Percentiles rank a stretch among this genome's conserved stretches.
Conservation (phyloP, 2,888 invertebrate species). For the Pyralis farinalis region DNA sequence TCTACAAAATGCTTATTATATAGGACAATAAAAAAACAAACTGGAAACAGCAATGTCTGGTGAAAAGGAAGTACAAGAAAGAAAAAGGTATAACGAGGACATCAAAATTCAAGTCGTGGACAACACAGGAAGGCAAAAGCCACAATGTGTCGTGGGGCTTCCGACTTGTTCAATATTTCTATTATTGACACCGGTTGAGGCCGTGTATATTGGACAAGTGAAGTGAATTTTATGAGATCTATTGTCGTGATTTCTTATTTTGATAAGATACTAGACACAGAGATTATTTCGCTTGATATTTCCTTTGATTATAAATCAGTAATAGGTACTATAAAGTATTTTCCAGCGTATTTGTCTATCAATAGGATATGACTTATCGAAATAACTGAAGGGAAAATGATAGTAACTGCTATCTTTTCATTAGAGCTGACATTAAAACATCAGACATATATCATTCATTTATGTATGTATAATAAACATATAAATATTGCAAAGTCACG, state of each 20-base stretch:
- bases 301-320: neutral
- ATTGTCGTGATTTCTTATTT: slow-evolving; percentile 1
- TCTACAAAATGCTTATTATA: neutral
- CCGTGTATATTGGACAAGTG: slow-evolving; percentile 11
- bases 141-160: slow-evolving; percentile 63
- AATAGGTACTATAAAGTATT: too few relatives aligned
- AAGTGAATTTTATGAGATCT: slow-evolving; percentile 4
- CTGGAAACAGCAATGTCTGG: neutral
- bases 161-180: slow-evolving; percentile 65
- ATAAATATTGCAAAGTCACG: too few relatives aligned
- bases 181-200: slow-evolving; percentile 44
- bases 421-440: too few relatives aligned
- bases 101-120: slow-evolving; percentile 59
- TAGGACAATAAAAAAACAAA: neutral
- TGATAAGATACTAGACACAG: neutral
- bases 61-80: neutral
- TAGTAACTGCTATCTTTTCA: too few relatives aligned
- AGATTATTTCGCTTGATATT: too few relatives aligned
- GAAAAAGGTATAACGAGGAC: slow-evolving; percentile 37
- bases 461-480: too few relatives aligned
- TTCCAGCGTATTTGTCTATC: too few relatives aligned
- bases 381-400: too few relatives aligned
- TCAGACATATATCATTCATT: too few relatives aligned
- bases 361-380: too few relatives aligned
- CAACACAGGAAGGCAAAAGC: slow-evolving; percentile 62